Evolutionary conservation across 1,140 invertebrate species (phyloP).

Genomic region (Galleria mellonella): DNA sequence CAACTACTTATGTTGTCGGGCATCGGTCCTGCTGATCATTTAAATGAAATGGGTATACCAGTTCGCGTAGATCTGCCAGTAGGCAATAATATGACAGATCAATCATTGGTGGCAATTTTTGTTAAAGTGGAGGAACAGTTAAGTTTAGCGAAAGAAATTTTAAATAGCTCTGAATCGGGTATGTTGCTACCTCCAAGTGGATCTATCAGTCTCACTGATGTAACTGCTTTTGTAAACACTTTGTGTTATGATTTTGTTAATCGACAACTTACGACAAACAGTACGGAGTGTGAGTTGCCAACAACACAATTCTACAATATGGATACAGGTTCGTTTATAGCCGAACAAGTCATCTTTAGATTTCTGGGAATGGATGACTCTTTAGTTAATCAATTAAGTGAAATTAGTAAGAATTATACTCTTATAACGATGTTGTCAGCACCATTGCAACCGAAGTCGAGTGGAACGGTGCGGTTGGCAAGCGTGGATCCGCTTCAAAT

Average conservation of each 20-base stretch:
- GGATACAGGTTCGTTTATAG: constrained; percentile 76
- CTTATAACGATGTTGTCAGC: constrained; percentile 66
- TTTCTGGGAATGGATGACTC: constrained; percentile 43
- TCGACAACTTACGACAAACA: constrained; percentile 16
- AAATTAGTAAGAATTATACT: constrained; percentile 43
- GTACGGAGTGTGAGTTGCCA: constrained; percentile 30
- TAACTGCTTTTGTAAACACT: constrained; percentile 71
- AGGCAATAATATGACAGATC: constrained; percentile 87
- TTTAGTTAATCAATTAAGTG: constrained; percentile 36
- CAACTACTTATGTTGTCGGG: constrained; percentile 85
- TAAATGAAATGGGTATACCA: constrained; percentile 72
- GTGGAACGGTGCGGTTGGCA: constrained; percentile 79
- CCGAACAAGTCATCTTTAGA: constrained; percentile 29
- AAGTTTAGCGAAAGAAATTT: too few relatives aligned
- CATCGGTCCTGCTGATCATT: constrained; percentile 78
- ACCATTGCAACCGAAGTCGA: constrained; percentile 80
- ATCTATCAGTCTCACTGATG: constrained; percentile 67
- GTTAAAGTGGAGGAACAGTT: constrained; percentile 50
- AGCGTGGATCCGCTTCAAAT: constrained; percentile 79
- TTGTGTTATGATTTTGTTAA: constrained; percentile 55
- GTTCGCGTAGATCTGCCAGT: constrained; percentile 77
- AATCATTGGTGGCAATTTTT: constrained; percentile 66
- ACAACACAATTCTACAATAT: constrained; percentile 24
- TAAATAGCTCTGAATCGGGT: neutral
- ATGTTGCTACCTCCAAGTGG: constrained; percentile 52